Evolutionary conservation across 2,797 vertebrate species (phyloP).

Genomic region (Anas capensis): DNA sequence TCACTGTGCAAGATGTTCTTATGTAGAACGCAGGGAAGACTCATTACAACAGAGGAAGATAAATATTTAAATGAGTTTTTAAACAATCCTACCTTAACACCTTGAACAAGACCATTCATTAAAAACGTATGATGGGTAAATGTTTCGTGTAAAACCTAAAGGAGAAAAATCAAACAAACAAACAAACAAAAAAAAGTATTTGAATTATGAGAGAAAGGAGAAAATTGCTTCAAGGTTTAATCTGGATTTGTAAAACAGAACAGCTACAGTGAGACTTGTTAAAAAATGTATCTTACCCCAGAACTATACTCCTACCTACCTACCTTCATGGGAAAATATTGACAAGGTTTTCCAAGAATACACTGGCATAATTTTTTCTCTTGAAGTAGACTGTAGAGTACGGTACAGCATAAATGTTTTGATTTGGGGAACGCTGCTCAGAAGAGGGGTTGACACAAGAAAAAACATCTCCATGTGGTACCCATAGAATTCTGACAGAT

Average conservation of each 20-base stretch:
- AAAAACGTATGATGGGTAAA: slow-evolving; percentile 90
- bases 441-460: not conserved
- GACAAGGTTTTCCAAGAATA: not conserved
- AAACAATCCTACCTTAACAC: slow-evolving; percentile 87
- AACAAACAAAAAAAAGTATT: not conserved
- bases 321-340: not conserved
- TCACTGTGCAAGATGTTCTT: not conserved
- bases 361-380: not conserved
- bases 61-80: not conserved
- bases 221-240: not conserved
- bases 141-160: slow-evolving; percentile 88
- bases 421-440: not conserved
- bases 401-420: not conserved
- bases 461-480: not conserved
- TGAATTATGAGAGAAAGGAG: not conserved
- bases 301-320: not conserved
- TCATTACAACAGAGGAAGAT: not conserved
- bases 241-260: not conserved
- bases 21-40: not conserved
- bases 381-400: not conserved
- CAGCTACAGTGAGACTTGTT: not conserved
- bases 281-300: not conserved
- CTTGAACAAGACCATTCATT: slow-evolving; percentile 92
- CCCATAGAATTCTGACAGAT: not conserved
- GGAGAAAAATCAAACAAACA: not conserved